A percentile compares a stretch with the other conserved stretches of the same genome.
Conservation (phyloP, 2,797 vertebrate species). For the Aulostomus chinensis region DNA sequence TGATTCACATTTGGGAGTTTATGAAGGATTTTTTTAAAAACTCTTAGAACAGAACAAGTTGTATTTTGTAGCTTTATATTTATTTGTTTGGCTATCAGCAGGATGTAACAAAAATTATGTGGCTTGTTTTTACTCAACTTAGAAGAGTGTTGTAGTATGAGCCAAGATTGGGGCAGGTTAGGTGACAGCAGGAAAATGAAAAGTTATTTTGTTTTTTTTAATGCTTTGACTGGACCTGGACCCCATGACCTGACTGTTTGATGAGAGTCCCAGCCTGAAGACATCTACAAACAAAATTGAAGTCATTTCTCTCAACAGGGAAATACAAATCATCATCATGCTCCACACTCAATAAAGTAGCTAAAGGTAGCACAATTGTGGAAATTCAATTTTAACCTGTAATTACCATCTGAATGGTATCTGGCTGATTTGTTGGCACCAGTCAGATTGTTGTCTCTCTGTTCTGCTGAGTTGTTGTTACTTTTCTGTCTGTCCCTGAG, state of each 20-base stretch:
- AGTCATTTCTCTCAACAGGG: background rate
- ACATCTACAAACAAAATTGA: too few species aligned
- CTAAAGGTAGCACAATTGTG: background rate
- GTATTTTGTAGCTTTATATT: too few species aligned
- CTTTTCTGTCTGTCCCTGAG: conserved; percentile 25
- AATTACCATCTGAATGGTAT: background rate
- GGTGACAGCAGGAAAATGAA: too few species aligned
- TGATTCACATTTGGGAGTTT: conserved; percentile 15
- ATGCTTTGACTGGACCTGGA: too few species aligned
- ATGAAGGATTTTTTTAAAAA: conserved; percentile 23
- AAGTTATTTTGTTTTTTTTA: too few species aligned
- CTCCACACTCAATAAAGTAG: background rate
- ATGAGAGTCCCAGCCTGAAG: too few species aligned
- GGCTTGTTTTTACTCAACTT: too few species aligned
- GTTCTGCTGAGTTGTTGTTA: conserved; percentile 4
- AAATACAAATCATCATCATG: background rate
- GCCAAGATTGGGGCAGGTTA: too few species aligned
- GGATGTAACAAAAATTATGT: too few species aligned
- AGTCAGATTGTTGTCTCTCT: conserved; percentile 18
- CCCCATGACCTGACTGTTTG: too few species aligned
- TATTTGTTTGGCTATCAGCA: too few species aligned
- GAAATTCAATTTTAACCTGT: conserved; percentile 2
- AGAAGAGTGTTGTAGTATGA: too few species aligned
- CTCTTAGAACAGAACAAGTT: conserved; percentile 13
- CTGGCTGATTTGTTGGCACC: conserved; percentile 6